These are phyloP conservation scores for Synergus umbraculus DNA, from an alignment of 2,888 invertebrate species.

Conservation along the genomic window DNA sequence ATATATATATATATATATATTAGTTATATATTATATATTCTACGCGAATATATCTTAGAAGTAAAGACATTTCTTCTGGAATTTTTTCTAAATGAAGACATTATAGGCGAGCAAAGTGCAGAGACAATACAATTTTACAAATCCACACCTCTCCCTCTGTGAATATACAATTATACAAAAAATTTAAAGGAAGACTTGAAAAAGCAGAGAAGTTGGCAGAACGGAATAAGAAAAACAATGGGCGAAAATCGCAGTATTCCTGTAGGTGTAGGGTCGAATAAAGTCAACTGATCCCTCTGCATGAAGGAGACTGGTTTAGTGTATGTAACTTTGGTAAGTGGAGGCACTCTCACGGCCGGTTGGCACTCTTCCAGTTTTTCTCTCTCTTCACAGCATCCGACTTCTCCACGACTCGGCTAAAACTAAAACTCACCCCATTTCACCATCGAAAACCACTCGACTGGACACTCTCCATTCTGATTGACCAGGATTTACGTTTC, in stretches of 20 bases:
- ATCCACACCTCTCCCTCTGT: background rate
- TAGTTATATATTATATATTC: no score
- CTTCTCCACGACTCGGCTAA: constrained; percentile 49
- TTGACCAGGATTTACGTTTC: constrained; percentile 60
- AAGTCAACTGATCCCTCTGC: constrained; percentile 56
- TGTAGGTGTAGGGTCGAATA: constrained; percentile 60
- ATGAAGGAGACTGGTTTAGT: constrained; percentile 57
- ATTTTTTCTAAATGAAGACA: background rate
- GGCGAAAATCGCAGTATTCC: constrained; percentile 49
- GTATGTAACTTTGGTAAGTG: constrained; percentile 71
- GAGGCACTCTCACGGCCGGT: constrained; percentile 68
- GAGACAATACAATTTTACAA: background rate
- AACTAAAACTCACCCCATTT: constrained; percentile 51
- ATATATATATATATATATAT: no score
- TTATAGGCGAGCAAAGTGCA: background rate
- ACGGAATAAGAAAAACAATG: background rate
- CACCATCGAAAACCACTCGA: constrained; percentile 61
- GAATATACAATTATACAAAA: background rate
- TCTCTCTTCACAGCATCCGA: constrained; percentile 55
- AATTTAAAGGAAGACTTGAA: background rate
- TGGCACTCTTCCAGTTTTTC: constrained; percentile 65
- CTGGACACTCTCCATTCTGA: constrained; percentile 58
- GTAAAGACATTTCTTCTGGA: background rate
- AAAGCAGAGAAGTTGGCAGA: background rate
- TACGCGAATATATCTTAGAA: background rate